Evolutionary conservation across 2,888 invertebrate species (phyloP).

Genomic region (Pristionchus arcanus): DNA sequence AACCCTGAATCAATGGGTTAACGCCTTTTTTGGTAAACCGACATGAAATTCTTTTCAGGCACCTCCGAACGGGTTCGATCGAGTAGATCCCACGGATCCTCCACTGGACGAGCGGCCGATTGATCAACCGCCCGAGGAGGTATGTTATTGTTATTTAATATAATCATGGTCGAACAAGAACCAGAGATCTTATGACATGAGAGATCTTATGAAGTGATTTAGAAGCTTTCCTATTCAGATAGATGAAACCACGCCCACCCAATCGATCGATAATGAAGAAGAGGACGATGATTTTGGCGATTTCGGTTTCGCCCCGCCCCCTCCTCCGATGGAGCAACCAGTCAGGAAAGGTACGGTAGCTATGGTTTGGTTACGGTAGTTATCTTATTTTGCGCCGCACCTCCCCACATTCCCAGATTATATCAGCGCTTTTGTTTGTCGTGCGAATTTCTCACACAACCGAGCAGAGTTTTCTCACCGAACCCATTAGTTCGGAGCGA

Average conservation of each 20-base stretch:
- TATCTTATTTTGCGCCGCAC: not conserved
- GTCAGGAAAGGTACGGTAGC: not conserved
- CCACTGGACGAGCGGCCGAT: not conserved
- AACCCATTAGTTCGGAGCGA: not conserved
- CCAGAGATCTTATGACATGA: too few relatives aligned
- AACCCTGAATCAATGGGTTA: not conserved
- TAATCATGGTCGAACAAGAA: too few relatives aligned
- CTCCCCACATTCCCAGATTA: not conserved
- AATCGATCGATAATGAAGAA: conserved; percentile 29
- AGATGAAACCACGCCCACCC: not conserved
- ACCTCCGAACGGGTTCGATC: not conserved
- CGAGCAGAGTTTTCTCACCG: not conserved
- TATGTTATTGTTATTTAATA: not conserved
- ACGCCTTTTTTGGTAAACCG: not conserved
- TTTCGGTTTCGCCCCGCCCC: conserved; percentile 41
- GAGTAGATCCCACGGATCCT: not conserved
- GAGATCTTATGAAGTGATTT: not conserved
- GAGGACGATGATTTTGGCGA: conserved; percentile 53
- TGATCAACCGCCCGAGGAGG: not conserved
- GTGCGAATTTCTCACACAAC: not conserved
- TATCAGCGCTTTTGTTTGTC: not conserved
- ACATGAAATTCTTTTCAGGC: not conserved
- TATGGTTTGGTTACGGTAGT: not conserved
- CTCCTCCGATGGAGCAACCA: not conserved
- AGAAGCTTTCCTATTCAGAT: not conserved